These are phyloP conservation scores for Spodoptera exigua DNA, from an alignment of 2,888 invertebrate genomes.

Conservation along the genomic window DNA sequence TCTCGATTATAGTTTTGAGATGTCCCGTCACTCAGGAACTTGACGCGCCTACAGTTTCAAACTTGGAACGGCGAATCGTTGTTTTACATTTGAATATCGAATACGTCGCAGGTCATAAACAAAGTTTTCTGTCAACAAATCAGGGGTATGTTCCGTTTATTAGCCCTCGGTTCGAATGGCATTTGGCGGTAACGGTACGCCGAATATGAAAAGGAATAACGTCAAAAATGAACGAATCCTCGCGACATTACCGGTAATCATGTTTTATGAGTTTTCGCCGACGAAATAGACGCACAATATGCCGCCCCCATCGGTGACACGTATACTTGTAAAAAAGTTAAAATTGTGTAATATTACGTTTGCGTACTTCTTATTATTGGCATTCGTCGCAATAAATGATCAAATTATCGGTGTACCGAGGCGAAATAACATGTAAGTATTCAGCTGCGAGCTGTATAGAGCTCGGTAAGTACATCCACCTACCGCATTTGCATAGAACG, in stretches of 20 bases:
- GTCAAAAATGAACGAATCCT: slow-evolving; percentile 76
- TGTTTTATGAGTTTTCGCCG: slow-evolving; percentile 83
- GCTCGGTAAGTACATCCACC: slow-evolving; percentile 50
- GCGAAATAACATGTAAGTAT: slow-evolving; percentile 51
- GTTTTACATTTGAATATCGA: slow-evolving; percentile 45
- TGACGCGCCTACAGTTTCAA: slow-evolving; percentile 50
- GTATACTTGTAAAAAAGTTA: slow-evolving; percentile 80
- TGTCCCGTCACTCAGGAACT: slow-evolving; percentile 63
- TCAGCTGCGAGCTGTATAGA: slow-evolving; percentile 44
- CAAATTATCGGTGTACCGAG: slow-evolving; percentile 53
- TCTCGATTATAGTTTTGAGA: slow-evolving; percentile 62
- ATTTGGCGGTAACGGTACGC: slow-evolving; percentile 58
- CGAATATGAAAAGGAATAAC: slow-evolving; percentile 67
- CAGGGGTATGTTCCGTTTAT: slow-evolving; percentile 49
- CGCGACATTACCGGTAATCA: slow-evolving; percentile 82
- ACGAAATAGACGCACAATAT: slow-evolving; percentile 76
- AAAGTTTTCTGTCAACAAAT: slow-evolving; percentile 47
- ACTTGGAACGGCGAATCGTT: slow-evolving; percentile 35
- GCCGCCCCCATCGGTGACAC: slow-evolving; percentile 72
- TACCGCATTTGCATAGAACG: slow-evolving; percentile 70
- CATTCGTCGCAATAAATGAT: slow-evolving; percentile 62
- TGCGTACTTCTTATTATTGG: slow-evolving; percentile 63
- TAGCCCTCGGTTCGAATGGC: slow-evolving; percentile 51
- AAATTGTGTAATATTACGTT: slow-evolving; percentile 71
- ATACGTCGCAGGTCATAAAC: slow-evolving; percentile 21